Conservation (phyloP, 2,888 invertebrate genomes). For the Ferdinandea cuprea region DNA sequence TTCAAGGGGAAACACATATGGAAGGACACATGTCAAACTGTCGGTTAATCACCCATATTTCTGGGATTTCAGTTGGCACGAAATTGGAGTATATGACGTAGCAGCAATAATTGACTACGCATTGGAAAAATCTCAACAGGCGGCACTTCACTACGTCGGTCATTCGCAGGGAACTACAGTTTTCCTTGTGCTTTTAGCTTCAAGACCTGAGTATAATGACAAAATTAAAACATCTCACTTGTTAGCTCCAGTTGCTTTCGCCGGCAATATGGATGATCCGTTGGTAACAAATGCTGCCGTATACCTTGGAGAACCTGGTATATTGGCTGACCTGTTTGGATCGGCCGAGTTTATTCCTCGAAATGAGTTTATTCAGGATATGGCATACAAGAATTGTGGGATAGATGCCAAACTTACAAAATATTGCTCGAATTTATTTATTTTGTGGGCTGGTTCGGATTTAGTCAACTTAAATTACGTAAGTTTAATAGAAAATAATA, state of each 20-base stretch:
- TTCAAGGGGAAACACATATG: slow-evolving; percentile 86
- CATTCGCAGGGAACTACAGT: slow-evolving; percentile 86
- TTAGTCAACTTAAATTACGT: slow-evolving; percentile 78
- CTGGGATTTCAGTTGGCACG: slow-evolving; percentile 85
- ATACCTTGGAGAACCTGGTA: slow-evolving; percentile 77
- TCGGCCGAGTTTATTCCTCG: slow-evolving; percentile 84
- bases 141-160: slow-evolving; percentile 85
- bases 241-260: slow-evolving; percentile 88
- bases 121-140: slow-evolving; percentile 82
- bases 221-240: slow-evolving; percentile 83
- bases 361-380: slow-evolving; percentile 77
- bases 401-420: slow-evolving; percentile 73
- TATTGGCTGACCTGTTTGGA: slow-evolving; percentile 75
- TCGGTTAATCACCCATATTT: slow-evolving; percentile 77
- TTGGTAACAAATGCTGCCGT: slow-evolving; percentile 82
- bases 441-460: slow-evolving; percentile 77
- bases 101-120: slow-evolving; percentile 87
- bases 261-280: slow-evolving; percentile 84
- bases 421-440: slow-evolving; percentile 77
- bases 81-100: slow-evolving; percentile 84
- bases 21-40: slow-evolving; percentile 83
- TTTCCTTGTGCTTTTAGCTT: slow-evolving; percentile 83
- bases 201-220: slow-evolving; percentile 83
- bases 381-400: slow-evolving; percentile 78
- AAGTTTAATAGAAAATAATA: slow-evolving; percentile 17